These are phyloP conservation scores for Cherax destructor DNA, from an alignment of 1,140 invertebrate genomes.

Conservation along the genomic window DNA sequence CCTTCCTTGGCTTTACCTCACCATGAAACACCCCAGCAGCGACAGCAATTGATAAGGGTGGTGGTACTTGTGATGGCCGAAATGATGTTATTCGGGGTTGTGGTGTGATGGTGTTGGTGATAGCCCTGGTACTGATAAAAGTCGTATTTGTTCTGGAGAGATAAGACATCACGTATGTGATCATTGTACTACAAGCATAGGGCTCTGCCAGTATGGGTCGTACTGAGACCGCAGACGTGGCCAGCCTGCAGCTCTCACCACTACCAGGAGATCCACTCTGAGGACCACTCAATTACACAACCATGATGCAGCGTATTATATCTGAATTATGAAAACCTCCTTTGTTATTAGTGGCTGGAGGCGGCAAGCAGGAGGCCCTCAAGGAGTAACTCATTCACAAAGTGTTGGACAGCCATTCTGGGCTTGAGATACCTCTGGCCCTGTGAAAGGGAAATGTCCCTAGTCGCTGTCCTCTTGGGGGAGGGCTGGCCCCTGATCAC, in stretches of 20 bases:
- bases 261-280: neutral
- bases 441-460: neutral
- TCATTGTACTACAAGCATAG: too few species aligned
- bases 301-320: neutral
- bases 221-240: too few species aligned
- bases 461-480: too few species aligned
- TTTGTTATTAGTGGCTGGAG: neutral
- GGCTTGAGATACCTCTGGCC: neutral
- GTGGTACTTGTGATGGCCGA: neutral
- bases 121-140: too few species aligned
- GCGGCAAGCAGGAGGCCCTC: neutral
- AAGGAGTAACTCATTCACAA: neutral
- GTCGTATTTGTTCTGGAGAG: too few species aligned
- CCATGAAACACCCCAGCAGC: neutral
- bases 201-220: too few species aligned
- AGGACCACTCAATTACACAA: neutral
- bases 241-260: neutral
- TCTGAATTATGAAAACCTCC: conserved; percentile 6
- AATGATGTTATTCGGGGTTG: too few species aligned
- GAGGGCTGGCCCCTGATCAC: too few species aligned
- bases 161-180: too few species aligned
- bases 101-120: too few species aligned
- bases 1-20: neutral
- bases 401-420: neutral
- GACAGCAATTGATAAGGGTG: neutral